Percentiles rank a stretch among this genome's conserved stretches.
phyloP scores from a whole-genome alignment of 2,888 invertebrate genomes.

The Neoaliturus tenellus region DNA sequence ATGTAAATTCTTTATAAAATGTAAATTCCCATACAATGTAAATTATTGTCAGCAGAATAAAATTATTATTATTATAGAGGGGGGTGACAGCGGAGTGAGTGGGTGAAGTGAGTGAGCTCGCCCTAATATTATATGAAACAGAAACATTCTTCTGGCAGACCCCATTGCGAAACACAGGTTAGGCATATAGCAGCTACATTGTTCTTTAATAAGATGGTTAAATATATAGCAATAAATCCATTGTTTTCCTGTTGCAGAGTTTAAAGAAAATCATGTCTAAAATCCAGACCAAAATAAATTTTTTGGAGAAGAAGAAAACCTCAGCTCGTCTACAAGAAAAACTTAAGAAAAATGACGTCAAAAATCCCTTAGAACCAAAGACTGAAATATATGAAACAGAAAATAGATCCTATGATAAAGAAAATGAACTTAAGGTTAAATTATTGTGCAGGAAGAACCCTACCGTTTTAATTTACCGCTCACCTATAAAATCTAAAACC shows the following conservation, averaged over 20 bases:
- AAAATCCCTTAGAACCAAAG: not conserved
- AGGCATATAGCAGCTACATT: no score
- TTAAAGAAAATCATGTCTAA: slow-evolving; percentile 23
- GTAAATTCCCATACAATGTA: no score
- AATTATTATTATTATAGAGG: no score
- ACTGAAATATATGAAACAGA: not conserved
- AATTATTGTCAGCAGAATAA: no score
- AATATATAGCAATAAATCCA: no score
- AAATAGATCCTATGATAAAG: not conserved
- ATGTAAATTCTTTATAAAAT: no score
- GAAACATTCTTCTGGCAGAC: no score
- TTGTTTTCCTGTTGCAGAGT: slow-evolving; percentile 13
- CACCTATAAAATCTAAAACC: not conserved
- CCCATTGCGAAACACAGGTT: no score
- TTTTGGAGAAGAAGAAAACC: slow-evolving; percentile 49
- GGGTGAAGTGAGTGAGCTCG: no score
- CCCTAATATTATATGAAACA: no score
- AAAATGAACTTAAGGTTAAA: slow-evolving; percentile 21
- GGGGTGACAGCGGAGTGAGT: no score
- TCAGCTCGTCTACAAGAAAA: slow-evolving; percentile 16
- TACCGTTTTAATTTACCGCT: not conserved
- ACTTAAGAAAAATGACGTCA: slow-evolving; percentile 12
- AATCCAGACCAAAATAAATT: slow-evolving; percentile 51
- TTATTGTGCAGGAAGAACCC: not conserved
- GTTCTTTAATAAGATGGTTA: no score